Conservation (phyloP, 1,140 invertebrate genomes). For the Scaptomyza graminum region DNA sequence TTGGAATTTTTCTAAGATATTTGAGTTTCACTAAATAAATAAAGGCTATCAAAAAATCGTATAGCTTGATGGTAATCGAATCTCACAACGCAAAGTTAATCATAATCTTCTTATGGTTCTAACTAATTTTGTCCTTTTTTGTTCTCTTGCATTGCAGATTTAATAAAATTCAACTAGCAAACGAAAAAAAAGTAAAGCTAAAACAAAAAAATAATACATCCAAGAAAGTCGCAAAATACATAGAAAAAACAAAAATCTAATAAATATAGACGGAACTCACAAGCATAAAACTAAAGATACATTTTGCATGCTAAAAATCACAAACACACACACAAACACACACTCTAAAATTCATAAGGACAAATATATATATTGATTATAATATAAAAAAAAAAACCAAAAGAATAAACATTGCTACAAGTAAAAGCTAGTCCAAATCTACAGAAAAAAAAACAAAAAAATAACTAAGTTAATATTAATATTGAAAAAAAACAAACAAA, state of each 20-base stretch:
- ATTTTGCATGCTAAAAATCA: constrained; percentile 52
- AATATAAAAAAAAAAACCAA: constrained; percentile 45
- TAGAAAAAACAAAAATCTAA: constrained; percentile 15
- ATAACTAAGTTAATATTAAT: constrained; percentile 43
- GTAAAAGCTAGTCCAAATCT: constrained; percentile 78
- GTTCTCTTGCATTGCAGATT: constrained; percentile 41
- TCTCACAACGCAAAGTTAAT: too few relatives aligned
- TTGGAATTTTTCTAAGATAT: too few relatives aligned
- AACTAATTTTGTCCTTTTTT: constrained; percentile 7
- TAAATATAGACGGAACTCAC: constrained; percentile 41
- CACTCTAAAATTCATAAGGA: constrained; percentile 37
- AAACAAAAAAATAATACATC: constrained; percentile 25
- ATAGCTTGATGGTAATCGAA: too few relatives aligned
- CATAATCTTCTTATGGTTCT: too few relatives aligned
- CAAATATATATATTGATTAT: constrained; percentile 25
- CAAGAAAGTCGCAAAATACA: constrained; percentile 20
- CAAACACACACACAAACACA: constrained; percentile 25
- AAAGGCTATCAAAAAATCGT: too few relatives aligned
- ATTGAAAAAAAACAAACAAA: constrained; percentile 21
- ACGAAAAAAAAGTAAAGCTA: constrained; percentile 36
- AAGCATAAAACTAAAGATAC: constrained; percentile 42
- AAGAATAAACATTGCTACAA: constrained; percentile 55
- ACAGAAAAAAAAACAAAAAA: constrained; percentile 46
- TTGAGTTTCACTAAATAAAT: too few relatives aligned
- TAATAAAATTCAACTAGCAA: constrained; percentile 35